phyloP scores from a whole-genome alignment of 2,113 vertebrate genomes.

The Chrysochloris asiatica region DNA sequence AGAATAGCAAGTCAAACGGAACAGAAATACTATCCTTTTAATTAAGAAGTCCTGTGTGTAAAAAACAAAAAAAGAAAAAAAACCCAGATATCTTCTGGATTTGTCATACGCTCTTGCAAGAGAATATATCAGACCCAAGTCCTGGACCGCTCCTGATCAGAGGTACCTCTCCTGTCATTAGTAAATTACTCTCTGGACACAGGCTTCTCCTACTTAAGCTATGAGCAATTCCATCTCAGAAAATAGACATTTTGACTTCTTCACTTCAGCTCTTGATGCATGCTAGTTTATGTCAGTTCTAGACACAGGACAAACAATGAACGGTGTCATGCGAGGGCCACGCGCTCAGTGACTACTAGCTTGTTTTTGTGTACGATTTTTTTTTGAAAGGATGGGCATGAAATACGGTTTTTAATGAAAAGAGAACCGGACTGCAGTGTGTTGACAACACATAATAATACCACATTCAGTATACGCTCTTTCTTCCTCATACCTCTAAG shows the following conservation, averaged over 20 bases:
- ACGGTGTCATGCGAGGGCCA: neutral
- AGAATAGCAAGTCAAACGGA: neutral
- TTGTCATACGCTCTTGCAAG: slow-evolving; percentile 43
- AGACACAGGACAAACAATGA: slow-evolving; percentile 56
- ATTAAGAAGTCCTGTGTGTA: slow-evolving; percentile 39
- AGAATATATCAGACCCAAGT: slow-evolving; percentile 11
- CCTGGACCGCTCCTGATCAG: neutral
- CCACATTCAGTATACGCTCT: slow-evolving; percentile 6
- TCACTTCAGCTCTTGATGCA: slow-evolving; percentile 18
- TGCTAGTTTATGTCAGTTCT: slow-evolving; percentile 33
- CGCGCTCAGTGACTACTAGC: slow-evolving; percentile 5
- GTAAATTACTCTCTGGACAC: neutral
- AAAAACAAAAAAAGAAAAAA: neutral
- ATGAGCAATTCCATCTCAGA: neutral
- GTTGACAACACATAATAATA: slow-evolving; percentile 41
- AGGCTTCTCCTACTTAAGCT: neutral
- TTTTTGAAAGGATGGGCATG: slow-evolving; percentile 56
- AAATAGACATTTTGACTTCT: neutral
- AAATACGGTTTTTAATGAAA: slow-evolving; percentile 71
- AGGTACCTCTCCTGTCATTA: neutral
- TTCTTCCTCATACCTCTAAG: slow-evolving; percentile 21
- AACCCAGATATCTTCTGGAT: neutral
- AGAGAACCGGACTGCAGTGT: slow-evolving; percentile 58
- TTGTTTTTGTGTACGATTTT: slow-evolving; percentile 34
- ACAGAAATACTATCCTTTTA: slow-evolving; percentile 36